These are phyloP conservation scores for Chelon labrosus DNA, from an alignment of 2,797 vertebrate genomes.

Conservation along the genomic window DNA sequence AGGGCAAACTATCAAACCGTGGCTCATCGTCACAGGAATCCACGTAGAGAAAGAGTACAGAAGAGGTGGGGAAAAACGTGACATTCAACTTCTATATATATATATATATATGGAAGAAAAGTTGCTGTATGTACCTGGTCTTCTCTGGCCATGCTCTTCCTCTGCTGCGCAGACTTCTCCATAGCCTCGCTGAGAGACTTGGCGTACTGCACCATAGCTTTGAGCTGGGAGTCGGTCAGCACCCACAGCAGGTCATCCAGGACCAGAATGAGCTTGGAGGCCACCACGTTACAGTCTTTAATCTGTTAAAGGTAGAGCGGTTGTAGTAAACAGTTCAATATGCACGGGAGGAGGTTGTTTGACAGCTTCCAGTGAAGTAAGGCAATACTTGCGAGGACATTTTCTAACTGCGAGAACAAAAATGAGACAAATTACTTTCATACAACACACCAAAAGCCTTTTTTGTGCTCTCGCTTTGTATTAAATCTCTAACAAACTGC, in stretches of 20 bases:
- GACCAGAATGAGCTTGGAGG: conserved; percentile 95
- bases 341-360: conserved; percentile 14
- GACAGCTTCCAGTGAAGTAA: conserved; percentile 2
- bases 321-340: conserved; percentile 26
- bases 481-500: conserved; percentile 12
- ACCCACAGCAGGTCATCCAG: conserved; percentile 99
- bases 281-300: conserved; percentile 98
- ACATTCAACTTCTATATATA: neutral
- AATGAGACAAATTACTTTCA: conserved; percentile 4
- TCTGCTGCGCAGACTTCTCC: conserved; percentile 97
- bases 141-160: conserved; percentile 96
- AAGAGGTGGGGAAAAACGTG: neutral
- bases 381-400: neutral
- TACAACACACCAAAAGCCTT: conserved; percentile 12
- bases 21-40: conserved; percentile 12
- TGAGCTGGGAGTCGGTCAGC: conserved; percentile 98
- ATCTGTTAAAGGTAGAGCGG: conserved; percentile 80
- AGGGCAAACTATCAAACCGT: conserved; percentile 53
- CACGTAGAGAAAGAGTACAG: neutral
- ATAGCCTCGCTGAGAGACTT: conserved; percentile 99
- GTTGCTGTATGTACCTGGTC: conserved; percentile 68
- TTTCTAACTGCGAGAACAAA: neutral
- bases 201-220: conserved; percentile 99
- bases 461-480: conserved; percentile 15
- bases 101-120: too few relatives aligned